Percentiles rank a stretch among this genome's conserved stretches.
phyloP scores from a whole-genome alignment of 2,888 invertebrate species.

The Thereva unica region DNA sequence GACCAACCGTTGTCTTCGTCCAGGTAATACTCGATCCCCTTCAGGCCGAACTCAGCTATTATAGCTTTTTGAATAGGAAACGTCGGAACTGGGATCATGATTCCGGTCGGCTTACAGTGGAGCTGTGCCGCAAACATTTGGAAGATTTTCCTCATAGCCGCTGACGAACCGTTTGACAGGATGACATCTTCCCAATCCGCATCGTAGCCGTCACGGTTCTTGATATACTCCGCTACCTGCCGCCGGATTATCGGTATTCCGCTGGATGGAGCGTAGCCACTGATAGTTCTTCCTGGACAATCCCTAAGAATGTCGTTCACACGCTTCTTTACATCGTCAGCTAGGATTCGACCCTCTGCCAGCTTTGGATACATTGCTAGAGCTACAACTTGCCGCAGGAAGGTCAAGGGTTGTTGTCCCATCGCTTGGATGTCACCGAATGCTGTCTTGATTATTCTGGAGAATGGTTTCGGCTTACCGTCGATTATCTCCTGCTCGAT shows the following conservation, averaged over 20 bases:
- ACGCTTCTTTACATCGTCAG: slow-evolving; percentile 80
- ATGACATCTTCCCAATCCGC: slow-evolving; percentile 78
- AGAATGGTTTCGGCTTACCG: slow-evolving; percentile 87
- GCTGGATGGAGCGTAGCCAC: slow-evolving; percentile 71
- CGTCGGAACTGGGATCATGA: no score
- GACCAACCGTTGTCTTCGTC: no score
- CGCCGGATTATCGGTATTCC: slow-evolving; percentile 88
- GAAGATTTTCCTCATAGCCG: slow-evolving; percentile 72
- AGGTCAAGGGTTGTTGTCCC: slow-evolving; percentile 93
- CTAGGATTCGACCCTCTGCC: slow-evolving; percentile 72
- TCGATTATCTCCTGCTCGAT: slow-evolving; percentile 88
- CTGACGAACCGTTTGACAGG: slow-evolving; percentile 88
- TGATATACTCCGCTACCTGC: slow-evolving; percentile 86
- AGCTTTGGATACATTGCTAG: slow-evolving; percentile 75
- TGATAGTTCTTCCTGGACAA: slow-evolving; percentile 81
- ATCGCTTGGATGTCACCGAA: slow-evolving; percentile 99
- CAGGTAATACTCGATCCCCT: no score
- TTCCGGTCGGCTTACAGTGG: slow-evolving; percentile 61
- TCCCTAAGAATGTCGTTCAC: slow-evolving; percentile 66
- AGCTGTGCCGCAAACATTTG: slow-evolving; percentile 37
- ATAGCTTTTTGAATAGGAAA: no score
- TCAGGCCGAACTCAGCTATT: no score
- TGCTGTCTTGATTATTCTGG: slow-evolving; percentile 91
- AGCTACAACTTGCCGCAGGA: slow-evolving; percentile 88
- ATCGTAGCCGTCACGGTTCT: slow-evolving; percentile 76